These are phyloP conservation scores for Pedicia rivosa DNA, from an alignment of 2,888 invertebrate genomes.

Conservation along the genomic window DNA sequence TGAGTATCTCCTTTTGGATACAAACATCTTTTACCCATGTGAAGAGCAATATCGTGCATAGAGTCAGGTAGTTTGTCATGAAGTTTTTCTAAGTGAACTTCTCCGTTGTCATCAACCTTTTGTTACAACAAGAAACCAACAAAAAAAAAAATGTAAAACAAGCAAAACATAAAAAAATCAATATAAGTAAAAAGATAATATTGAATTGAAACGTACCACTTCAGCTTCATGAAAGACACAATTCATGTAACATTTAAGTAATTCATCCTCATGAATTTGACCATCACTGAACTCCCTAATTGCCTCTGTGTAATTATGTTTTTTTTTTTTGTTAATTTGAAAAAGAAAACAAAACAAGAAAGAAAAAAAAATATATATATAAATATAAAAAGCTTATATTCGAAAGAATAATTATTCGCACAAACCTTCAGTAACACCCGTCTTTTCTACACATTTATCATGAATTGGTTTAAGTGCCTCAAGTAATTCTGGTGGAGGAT, in stretches of 20 bases:
- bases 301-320: conserved; percentile 14
- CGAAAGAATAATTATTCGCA: too few species aligned
- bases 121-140: too few species aligned
- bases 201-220: conserved; percentile 15
- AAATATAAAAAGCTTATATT: not conserved
- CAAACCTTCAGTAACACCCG: conserved; percentile 17
- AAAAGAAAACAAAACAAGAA: too few species aligned
- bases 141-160: too few species aligned
- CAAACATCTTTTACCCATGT: conserved; percentile 18
- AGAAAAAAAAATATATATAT: too few species aligned
- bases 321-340: too few species aligned
- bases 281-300: conserved; percentile 21
- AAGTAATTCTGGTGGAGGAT: conserved; percentile 18
- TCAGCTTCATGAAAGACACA: conserved; percentile 19
- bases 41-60: conserved; percentile 15
- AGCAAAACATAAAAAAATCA: too few species aligned
- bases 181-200: too few species aligned
- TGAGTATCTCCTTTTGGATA: conserved; percentile 18
- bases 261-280: conserved; percentile 19
- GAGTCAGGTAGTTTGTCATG: conserved; percentile 15
- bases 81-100: conserved; percentile 19
- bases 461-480: conserved; percentile 15
- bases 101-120: conserved; percentile 16
- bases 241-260: conserved; percentile 22
- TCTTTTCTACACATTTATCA: conserved; percentile 17